Base-by-base conservation (phyloP, 1,140 invertebrate species). In the Neocloeon triangulifer region DNA sequence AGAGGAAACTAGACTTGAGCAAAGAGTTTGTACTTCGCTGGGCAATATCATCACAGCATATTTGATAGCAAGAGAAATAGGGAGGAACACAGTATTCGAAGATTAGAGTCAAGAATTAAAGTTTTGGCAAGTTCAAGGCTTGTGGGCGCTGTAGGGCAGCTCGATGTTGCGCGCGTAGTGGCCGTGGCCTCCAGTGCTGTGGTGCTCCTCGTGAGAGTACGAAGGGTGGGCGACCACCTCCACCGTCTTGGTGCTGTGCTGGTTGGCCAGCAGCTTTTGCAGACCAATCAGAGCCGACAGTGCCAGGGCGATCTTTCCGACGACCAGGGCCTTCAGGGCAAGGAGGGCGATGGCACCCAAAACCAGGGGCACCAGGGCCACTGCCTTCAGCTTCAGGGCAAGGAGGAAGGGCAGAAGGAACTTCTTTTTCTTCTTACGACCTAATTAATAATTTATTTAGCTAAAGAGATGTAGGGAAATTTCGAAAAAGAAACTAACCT, bases 241-340 rank as follows among this genome's bases (percentile, higher is more conserved):
- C 46, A 78, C 79, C 41, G 63, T 68, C 28, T 65, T 62, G 31
- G 63, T 64, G 34, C 63, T 61, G 30, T 62, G 53, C 42, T 32
- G 31, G 12, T 12, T 20, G 21, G 65, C 72, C 18, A 81, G 49
- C 5, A 81, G 57, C 45, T 82, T 81, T 55, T 81, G 77, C 37
- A 81, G 51, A 4, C 67, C 74, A 40, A 81, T 70, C 38, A 80
- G 65, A 38, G 61, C 64, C 37, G 73, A 67, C 32, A 81, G 61
- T 25, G 79, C 61, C 6, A 82, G 60, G 6, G 77, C 72, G 35
- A 81, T 61, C 55, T 82, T 82, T 47, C 74, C 74, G 39, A 80
- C 62, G 27, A 80, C 56, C 30, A 82, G 58, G 12, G 78, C 78
- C 56, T 82, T 82, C 57, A 79, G 70, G 5, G 76, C 75, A 19